Evolutionary conservation across 2,888 invertebrate species (phyloP).

Genomic region (Tyria jacobaeae): DNA sequence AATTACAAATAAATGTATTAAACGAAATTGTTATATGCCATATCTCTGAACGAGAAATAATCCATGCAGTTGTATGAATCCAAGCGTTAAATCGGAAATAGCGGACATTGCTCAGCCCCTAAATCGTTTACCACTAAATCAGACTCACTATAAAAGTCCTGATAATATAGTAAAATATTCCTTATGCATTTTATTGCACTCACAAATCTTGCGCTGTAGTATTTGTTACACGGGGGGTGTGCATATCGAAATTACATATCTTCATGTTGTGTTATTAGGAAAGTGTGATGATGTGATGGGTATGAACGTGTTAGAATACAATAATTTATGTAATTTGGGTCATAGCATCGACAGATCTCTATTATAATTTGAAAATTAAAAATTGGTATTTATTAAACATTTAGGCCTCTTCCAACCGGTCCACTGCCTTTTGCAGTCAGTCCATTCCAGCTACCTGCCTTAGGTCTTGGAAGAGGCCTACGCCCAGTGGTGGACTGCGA

Average conservation of each 20-base stretch:
- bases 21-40: background rate
- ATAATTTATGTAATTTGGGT: background rate
- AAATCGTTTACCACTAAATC: constrained; percentile 79
- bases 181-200: constrained; percentile 75
- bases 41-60: constrained; percentile 58
- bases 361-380: too few relatives aligned
- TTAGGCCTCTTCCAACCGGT: too few relatives aligned
- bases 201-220: constrained; percentile 61
- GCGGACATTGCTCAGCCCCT: constrained; percentile 67
- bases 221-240: constrained; percentile 37
- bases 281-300: too few relatives aligned
- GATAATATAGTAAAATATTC: constrained; percentile 81
- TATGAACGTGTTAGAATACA: too few relatives aligned
- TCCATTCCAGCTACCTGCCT: too few relatives aligned
- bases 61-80: constrained; percentile 60
- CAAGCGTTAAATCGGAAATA: constrained; percentile 82
- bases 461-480: too few relatives aligned
- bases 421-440: too few relatives aligned
- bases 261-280: too few relatives aligned
- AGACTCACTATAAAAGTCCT: constrained; percentile 79
- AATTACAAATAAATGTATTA: background rate
- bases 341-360: background rate
- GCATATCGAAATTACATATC: constrained; percentile 27
- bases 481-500: too few relatives aligned
- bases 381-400: too few relatives aligned